Conservation (phyloP, 2,797 vertebrate genomes). For the Galagoides demidoff region DNA sequence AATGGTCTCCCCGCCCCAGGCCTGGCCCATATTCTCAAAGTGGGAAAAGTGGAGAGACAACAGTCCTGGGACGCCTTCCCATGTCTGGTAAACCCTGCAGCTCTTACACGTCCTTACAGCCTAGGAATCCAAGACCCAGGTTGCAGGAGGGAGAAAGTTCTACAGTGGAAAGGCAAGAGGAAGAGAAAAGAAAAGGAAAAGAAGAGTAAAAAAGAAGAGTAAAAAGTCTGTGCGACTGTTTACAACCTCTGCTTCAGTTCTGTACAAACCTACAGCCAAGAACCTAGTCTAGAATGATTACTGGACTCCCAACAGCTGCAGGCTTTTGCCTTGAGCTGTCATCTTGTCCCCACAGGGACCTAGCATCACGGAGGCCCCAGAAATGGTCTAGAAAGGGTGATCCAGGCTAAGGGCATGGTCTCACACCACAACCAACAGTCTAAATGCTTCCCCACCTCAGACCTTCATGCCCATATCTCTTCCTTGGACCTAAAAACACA, state of each 20-base stretch:
- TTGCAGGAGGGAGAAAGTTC: constrained; percentile 18
- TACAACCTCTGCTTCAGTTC: neutral
- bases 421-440: neutral
- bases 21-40: neutral
- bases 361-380: neutral
- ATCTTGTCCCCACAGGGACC: neutral
- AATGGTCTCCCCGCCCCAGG: neutral
- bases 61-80: neutral
- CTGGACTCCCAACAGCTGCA: neutral
- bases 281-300: neutral
- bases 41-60: neutral
- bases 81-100: neutral
- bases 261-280: neutral
- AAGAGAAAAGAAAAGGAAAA: neutral
- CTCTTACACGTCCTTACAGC: neutral
- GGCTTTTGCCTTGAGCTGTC: neutral
- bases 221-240: neutral
- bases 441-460: neutral
- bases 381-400: neutral
- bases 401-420: neutral
- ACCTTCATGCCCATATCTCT: neutral
- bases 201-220: too few relatives aligned
- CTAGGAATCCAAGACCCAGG: constrained; percentile 24
- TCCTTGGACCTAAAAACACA: constrained; percentile 28
- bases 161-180: neutral